These are phyloP conservation scores for Autographa pulchrina DNA, from an alignment of 2,888 invertebrate species.

Conservation along the genomic window DNA sequence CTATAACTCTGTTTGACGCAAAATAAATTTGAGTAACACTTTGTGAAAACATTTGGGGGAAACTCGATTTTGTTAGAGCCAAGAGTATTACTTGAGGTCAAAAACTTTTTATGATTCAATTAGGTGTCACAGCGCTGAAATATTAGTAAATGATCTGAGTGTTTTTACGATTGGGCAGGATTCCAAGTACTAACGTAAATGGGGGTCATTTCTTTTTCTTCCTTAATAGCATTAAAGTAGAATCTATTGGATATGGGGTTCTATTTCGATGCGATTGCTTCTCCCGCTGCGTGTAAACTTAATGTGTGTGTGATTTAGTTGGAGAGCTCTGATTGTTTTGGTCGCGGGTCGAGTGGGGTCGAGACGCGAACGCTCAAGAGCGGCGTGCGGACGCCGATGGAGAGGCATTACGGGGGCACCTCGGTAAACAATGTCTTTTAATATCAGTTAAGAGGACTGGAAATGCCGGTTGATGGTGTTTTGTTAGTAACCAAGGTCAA, in stretches of 20 bases:
- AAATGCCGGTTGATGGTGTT: slow-evolving; percentile 12
- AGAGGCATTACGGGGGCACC: slow-evolving; percentile 44
- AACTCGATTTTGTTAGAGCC: slow-evolving; percentile 36
- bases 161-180: slow-evolving; percentile 29
- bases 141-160: slow-evolving; percentile 4
- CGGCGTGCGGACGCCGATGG: slow-evolving; percentile 49
- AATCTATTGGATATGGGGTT: slow-evolving; percentile 51
- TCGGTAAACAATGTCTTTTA: slow-evolving; percentile 15
- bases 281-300: slow-evolving; percentile 56
- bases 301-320: slow-evolving; percentile 56
- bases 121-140: slow-evolving; percentile 19
- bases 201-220: slow-evolving; percentile 31
- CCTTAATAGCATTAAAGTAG: slow-evolving; percentile 38
- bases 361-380: slow-evolving; percentile 18
- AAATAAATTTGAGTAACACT: slow-evolving; percentile 54
- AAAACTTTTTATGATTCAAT: slow-evolving; percentile 51
- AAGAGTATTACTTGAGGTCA: slow-evolving; percentile 39
- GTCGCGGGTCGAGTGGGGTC: slow-evolving; percentile 30
- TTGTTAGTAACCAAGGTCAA: neutral
- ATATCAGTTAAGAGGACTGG: slow-evolving; percentile 15
- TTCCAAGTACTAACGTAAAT: slow-evolving; percentile 31
- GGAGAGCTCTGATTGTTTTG: slow-evolving; percentile 51
- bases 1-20: slow-evolving; percentile 44
- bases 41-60: slow-evolving; percentile 42
- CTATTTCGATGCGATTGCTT: slow-evolving; percentile 41